These are phyloP conservation scores for Parazoanthus swiftii DNA, from an alignment of 92 coral and sea anemone genomes.

Conservation along the genomic window DNA sequence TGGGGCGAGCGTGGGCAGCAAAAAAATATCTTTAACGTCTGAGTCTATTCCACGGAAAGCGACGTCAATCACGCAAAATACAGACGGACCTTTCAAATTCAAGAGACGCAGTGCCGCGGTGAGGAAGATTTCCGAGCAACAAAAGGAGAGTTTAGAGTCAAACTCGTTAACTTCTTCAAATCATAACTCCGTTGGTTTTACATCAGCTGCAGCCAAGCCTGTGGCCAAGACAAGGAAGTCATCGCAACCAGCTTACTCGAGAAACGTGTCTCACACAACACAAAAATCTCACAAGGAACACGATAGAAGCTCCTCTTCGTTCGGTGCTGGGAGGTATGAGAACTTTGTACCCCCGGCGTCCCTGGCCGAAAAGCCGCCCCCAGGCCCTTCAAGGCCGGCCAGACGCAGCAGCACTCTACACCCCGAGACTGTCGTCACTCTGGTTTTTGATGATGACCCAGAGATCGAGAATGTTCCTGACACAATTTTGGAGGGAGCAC, in stretches of 20 bases:
- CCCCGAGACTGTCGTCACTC: slow-evolving; percentile 68
- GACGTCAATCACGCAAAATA: not conserved
- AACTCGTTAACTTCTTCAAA: not conserved
- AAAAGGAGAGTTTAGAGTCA: not conserved
- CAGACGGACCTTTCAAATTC: not conserved
- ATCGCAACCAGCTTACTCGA: not conserved
- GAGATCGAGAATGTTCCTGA: not conserved
- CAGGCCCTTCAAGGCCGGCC: slow-evolving; percentile 17
- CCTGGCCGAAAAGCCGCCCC: slow-evolving; percentile 18
- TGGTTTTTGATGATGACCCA: slow-evolving; percentile 70
- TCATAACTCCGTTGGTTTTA: not conserved
- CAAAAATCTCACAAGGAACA: not conserved
- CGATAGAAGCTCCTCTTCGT: not conserved
- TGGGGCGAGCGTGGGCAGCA: not conserved
- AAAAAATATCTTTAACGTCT: not conserved
- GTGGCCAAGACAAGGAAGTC: not conserved
- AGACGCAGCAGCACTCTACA: slow-evolving; percentile 61
- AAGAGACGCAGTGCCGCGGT: not conserved
- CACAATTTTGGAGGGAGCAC: not conserved
- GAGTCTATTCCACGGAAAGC: not conserved
- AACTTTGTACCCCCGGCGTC: not conserved
- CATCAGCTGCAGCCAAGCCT: not conserved
- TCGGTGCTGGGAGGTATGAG: not conserved
- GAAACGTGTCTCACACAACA: not conserved
- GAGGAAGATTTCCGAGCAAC: not conserved